These are phyloP conservation scores for Beris morrisii DNA, from an alignment of 2,888 invertebrate genomes.

Conservation along the genomic window DNA sequence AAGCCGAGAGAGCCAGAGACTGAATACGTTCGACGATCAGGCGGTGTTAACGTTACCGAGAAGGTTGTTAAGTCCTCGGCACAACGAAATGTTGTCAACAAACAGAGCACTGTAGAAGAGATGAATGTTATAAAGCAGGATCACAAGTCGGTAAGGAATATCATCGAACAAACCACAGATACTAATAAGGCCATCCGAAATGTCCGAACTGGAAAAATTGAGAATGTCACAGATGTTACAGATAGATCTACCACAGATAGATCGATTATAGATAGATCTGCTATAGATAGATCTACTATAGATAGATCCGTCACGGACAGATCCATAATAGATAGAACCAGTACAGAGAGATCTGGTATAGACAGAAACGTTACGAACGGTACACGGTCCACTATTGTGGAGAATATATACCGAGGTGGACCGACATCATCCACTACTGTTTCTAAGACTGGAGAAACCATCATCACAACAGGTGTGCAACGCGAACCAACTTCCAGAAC, in stretches of 20 bases:
- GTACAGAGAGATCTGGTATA: slow-evolving; percentile 7
- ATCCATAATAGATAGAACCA: no score
- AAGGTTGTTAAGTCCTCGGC: slow-evolving; percentile 50
- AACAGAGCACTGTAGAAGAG: slow-evolving; percentile 31
- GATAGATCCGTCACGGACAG: not conserved
- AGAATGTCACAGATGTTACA: slow-evolving; percentile 13
- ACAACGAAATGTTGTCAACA: slow-evolving; percentile 50
- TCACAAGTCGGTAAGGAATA: slow-evolving; percentile 36
- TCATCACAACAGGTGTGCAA: not conserved
- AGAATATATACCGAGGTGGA: not conserved
- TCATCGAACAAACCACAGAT: slow-evolving; percentile 28
- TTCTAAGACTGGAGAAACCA: not conserved
- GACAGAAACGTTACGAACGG: not conserved
- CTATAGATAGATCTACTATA: slow-evolving; percentile 6
- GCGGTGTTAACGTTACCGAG: slow-evolving; percentile 51
- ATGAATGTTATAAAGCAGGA: slow-evolving; percentile 40
- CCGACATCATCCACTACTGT: slow-evolving; percentile 7
- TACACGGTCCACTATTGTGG: no score
- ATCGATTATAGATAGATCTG: no score
- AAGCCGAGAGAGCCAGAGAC: slow-evolving; percentile 51
- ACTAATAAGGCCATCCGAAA: slow-evolving; percentile 23
- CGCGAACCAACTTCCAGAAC: not conserved
- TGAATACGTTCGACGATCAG: slow-evolving; percentile 50
- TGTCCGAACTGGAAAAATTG: slow-evolving; percentile 6
- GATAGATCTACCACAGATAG: slow-evolving; percentile 5